Base-by-base conservation (phyloP, 2,797 vertebrate genomes). In the Mus spretus region DNA sequence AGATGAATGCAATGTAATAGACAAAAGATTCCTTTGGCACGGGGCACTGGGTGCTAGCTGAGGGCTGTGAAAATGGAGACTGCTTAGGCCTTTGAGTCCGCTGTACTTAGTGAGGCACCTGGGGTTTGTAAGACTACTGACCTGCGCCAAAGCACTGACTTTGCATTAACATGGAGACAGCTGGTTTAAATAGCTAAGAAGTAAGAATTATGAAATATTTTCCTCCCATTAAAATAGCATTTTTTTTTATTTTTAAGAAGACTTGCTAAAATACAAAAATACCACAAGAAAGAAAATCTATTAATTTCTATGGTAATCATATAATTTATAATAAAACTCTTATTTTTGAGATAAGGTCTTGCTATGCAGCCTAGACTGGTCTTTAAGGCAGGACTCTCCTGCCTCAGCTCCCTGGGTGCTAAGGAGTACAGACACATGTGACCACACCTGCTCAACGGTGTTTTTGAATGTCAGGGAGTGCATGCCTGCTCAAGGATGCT, bases 181-280 rank as follows among this genome's bases (percentile, higher is more conserved):
- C 31, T 47, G 53, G 5, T 75, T 96, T 95, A 97, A 94, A 83
- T 81, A 89, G 75, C 6, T 20, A 13, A 93, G 26, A 81, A 91
- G 50, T 82, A 55, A 97, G 80, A 91, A 87, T 53, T 81, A 78
- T 37, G 22, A 89, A 83, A 95, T 72, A 34, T 28, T 63, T 79
- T 5, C 3, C 14, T 4, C 26, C 44, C 67, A 63, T 44, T 53
- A 89, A 89, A 97, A 82, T 74, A 63, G 31, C 53, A 84, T 80
- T 92, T 85, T 92, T 86, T 72, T 89, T 77, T 4, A 86, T 93
- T 80, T 47, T 67, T 65, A n/a, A 59, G 57, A 91, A 96, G 89
- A 82, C 2, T 82, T 70, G 17, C 65, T 77, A 90, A 93, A 74
- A 79, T 50, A n/a, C 28, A 87, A 78, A 95, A 94, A 79, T 28